Base-by-base conservation (phyloP, 2,797 vertebrate species). In the Streptopelia turtur region DNA sequence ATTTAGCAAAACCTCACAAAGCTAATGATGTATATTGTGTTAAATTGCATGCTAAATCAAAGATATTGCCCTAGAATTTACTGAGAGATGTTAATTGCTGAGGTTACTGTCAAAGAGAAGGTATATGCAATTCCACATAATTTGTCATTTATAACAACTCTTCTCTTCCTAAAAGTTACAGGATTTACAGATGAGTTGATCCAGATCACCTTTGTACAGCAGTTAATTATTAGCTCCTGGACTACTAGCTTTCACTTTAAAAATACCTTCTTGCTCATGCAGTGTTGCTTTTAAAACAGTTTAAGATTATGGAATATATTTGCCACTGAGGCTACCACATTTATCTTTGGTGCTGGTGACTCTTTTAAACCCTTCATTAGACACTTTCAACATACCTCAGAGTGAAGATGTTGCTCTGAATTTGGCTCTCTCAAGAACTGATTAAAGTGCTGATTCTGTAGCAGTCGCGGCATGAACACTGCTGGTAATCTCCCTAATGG, bases 131-230 rank as follows among this genome's bases (percentile, higher is more conserved):
- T 47, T 53, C 63, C 45, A 76, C 50, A 31, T 53, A 68, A 87
- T 80, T 87, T 79, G 57, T 80, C 71, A 47, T 75, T 92, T 92
- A 33, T 50, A 89, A 65, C 69, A 88, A 77, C 57, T 77, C 65
- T 63, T 35, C 35, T 55, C 50, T 77, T 61, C 47, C 18, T 69
- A 24, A 59, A 96, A 95, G 53, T 92, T 95, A 41, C 81, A 95
- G 93, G 93, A 93, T 94, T 97, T 96, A 85, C 86, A 94, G 86
- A 79, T 89, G 93, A 95, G 81, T 92, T 94, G 86, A 95, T 94
- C 78, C 64, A 27, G 71, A 83, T 95, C 93, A 93, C 91, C 91
- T 95, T 90, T 90, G 75, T 68, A 20, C 60, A n/a, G 88, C 68
- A 71, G 77, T 93, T 96, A 95, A 96, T 94, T 76, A 94, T 95